Conservation (phyloP, 2,888 invertebrate species). For the Tipula helvola region DNA sequence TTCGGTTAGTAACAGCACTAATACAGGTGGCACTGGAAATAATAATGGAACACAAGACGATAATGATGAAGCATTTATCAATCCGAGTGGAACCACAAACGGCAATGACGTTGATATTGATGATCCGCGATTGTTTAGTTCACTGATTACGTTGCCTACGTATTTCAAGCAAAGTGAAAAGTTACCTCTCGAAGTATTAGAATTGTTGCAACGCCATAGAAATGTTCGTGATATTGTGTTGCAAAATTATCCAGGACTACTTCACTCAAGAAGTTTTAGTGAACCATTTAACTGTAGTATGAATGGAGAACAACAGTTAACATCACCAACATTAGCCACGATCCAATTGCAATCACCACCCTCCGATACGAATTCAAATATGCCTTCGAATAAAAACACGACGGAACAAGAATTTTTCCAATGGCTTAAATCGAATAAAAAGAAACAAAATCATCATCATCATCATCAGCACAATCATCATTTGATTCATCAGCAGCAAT, state of each 20-base stretch:
- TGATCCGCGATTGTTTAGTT: conserved; percentile 45
- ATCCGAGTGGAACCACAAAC: neutral
- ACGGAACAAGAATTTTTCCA: conserved; percentile 17
- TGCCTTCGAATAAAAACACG: neutral
- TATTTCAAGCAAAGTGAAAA: conserved; percentile 54
- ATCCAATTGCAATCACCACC: neutral
- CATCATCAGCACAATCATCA: conserved; percentile 1
- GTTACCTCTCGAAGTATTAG: conserved; percentile 59
- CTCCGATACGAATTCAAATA: neutral
- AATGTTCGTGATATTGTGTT: conserved; percentile 58
- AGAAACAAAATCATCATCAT: neutral
- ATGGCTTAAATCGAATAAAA: conserved; percentile 14
- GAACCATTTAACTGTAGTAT: conserved; percentile 31
- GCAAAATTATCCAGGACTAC: conserved; percentile 60
- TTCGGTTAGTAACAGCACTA: conserved; percentile 54
- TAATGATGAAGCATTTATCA: conserved; percentile 11
- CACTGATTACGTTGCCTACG: conserved; percentile 76
- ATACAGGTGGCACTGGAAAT: conserved; percentile 39
- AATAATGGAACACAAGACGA: conserved; percentile 19
- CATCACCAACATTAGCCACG: neutral
- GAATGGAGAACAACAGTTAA: neutral
- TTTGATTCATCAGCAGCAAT: neutral
- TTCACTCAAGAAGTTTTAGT: conserved; percentile 62
- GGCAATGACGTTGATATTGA: conserved; percentile 16
- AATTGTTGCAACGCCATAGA: conserved; percentile 53